Base-by-base conservation (phyloP, 2,113 vertebrate species). In the Mungos mungo region DNA sequence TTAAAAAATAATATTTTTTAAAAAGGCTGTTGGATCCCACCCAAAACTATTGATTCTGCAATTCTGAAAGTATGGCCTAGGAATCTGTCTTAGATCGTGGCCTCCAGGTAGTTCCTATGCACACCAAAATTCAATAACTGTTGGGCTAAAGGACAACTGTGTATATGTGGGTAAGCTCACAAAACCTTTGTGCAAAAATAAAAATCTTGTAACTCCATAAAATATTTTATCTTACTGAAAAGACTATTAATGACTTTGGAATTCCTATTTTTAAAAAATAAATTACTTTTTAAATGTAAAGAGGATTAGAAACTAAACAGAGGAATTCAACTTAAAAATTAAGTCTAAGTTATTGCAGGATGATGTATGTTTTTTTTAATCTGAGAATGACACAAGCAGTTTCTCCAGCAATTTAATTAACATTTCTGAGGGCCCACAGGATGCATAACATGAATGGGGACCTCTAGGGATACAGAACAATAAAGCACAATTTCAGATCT, bases 341-440 rank as follows among this genome's bases (percentile, higher is more conserved):
- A 89, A 90, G 84, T 76, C 7, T 96, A 74, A 54, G n/a, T 68
- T 68, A 77, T 52, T 79, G 1, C 4, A 93, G 38, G 5, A 29
- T 63, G 3, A 16, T 77, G 47, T 41, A 3, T 14, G n/a, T 66
- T 71, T 80, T 82, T 94, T 93, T 50, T 2, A n/a, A 86, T 92
- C 82, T 83, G n/a, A 90, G 57, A 69, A 90, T 86, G 47, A 88
- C 63, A 63, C 21, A 88, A 79, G 86, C 27, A 77, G 82, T 81
- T 96, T 96, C 23, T 79, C 35, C 6, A 95, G 90, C 41, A 97
- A 95, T 90, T 92, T 76, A 76, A 71, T 71, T 52, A 89, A 94
- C 41, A 90, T 69, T 92, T 97, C 54, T 57, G 41, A 91, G 45
- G 63, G 16, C 25, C 52, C 45, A 87, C 16, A 66, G 41, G 54